Conservation (phyloP, 2,888 invertebrate genomes). For the Nymphalis polychloros region DNA sequence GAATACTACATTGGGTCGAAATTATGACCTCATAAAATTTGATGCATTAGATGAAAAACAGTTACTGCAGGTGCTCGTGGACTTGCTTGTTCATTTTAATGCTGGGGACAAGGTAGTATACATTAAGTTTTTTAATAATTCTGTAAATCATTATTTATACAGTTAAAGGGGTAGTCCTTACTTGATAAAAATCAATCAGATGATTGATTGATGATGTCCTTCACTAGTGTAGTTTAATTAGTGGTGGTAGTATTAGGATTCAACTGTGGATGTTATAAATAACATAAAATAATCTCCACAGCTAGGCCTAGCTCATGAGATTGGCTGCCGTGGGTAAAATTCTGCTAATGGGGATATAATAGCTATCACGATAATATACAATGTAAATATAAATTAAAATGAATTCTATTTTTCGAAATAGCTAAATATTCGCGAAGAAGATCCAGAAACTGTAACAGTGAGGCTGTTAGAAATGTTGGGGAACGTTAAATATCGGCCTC, state of each 20-base stretch:
- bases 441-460: constrained; percentile 88
- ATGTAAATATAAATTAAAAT: background rate
- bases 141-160: too few species aligned
- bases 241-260: too few species aligned
- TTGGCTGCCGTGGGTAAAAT: too few species aligned
- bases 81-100: constrained; percentile 88
- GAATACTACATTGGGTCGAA: constrained; percentile 86
- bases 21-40: constrained; percentile 91
- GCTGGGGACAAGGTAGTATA: constrained; percentile 82
- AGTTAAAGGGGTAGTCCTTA: too few species aligned
- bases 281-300: too few species aligned
- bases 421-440: constrained; percentile 88
- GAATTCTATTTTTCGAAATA: constrained; percentile 45
- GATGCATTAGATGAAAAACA: constrained; percentile 89
- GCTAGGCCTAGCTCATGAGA: too few species aligned
- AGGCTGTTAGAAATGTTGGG: constrained; percentile 86
- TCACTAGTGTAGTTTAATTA: too few species aligned
- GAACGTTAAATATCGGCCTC: constrained; percentile 90
- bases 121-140: background rate
- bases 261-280: too few species aligned
- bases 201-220: too few species aligned
- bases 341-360: too few species aligned
- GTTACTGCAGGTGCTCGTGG: constrained; percentile 88
- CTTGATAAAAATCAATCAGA: too few species aligned
- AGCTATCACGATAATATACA: too few species aligned